phyloP scores from a whole-genome alignment of 2,888 invertebrate genomes.

The Drosophila differens region DNA sequence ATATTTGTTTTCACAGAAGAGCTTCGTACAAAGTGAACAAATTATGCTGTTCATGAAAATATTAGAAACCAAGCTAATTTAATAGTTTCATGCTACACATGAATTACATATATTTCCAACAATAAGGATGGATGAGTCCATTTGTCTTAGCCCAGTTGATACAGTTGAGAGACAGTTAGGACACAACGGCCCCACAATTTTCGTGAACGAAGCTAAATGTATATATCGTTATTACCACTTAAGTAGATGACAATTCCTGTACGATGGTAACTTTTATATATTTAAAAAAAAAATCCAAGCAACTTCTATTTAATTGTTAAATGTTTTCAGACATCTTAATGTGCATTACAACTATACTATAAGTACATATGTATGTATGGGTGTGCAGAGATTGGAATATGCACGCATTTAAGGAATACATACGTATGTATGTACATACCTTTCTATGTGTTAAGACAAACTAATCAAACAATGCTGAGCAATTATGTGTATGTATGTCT shows the following conservation, averaged over 20 bases:
- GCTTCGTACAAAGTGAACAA: not conserved
- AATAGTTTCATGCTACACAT: not conserved
- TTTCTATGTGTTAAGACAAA: not conserved
- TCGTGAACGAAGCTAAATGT: not conserved
- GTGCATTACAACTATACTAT: conserved; percentile 53
- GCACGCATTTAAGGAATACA: conserved; percentile 11
- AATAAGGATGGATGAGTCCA: not conserved
- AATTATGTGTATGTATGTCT: not conserved
- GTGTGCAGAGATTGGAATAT: conserved; percentile 29
- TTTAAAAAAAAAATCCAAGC: not conserved
- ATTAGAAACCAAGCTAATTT: not conserved
- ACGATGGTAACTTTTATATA: not conserved
- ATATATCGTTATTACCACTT: not conserved
- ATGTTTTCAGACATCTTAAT: conserved; percentile 64
- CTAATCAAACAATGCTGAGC: not conserved
- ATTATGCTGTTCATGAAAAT: not conserved
- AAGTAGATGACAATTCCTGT: not conserved
- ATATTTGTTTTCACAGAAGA: not conserved
- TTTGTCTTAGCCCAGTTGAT: not conserved
- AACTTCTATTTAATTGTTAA: not conserved
- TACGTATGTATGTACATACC: not conserved
- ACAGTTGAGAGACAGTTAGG: not conserved
- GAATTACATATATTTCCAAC: not conserved
- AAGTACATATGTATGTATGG: conserved; percentile 9
- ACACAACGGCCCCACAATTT: not conserved